Evolutionary conservation across 2,888 invertebrate genomes (phyloP).

Genomic region (Selenia dentaria): DNA sequence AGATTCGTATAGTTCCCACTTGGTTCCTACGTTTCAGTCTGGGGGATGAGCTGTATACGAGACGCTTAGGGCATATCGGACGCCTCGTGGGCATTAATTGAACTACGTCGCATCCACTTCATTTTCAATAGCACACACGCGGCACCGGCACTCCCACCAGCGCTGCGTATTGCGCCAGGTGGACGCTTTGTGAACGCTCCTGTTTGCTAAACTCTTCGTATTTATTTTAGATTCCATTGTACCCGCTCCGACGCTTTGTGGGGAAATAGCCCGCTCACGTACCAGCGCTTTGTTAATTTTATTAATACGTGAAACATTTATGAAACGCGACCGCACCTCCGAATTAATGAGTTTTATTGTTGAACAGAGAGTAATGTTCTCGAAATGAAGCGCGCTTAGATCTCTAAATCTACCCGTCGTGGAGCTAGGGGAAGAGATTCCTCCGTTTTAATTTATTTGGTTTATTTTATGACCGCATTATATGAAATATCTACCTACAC

Average conservation of each 20-base stretch:
- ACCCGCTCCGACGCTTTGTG: slow-evolving; percentile 74
- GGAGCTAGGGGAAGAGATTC: slow-evolving; percentile 51
- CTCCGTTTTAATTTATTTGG: slow-evolving; percentile 64
- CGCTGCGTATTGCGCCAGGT: slow-evolving; percentile 56
- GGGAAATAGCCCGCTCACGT: slow-evolving; percentile 75
- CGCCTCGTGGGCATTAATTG: slow-evolving; percentile 65
- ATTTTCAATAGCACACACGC: slow-evolving; percentile 67
- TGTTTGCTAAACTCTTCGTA: slow-evolving; percentile 82
- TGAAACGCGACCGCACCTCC: slow-evolving; percentile 76
- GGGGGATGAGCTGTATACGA: slow-evolving; percentile 22
- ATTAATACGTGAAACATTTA: slow-evolving; percentile 84
- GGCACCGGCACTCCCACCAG: slow-evolving; percentile 28
- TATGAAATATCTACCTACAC: slow-evolving; percentile 41
- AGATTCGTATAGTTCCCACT: slow-evolving; percentile 9
- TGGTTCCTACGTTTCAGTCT: background rate
- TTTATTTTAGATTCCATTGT: slow-evolving; percentile 84
- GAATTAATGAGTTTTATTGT: slow-evolving; percentile 83
- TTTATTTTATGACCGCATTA: slow-evolving; percentile 60
- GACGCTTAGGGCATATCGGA: slow-evolving; percentile 41
- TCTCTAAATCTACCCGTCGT: slow-evolving; percentile 45
- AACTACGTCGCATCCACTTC: slow-evolving; percentile 68
- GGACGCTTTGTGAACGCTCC: slow-evolving; percentile 72
- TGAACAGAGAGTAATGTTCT: slow-evolving; percentile 73
- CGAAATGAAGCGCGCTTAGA: slow-evolving; percentile 69
- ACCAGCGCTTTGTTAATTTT: slow-evolving; percentile 81